phyloP scores from a whole-genome alignment of 2,113 vertebrate species.

The Mormoops blainvillei region DNA sequence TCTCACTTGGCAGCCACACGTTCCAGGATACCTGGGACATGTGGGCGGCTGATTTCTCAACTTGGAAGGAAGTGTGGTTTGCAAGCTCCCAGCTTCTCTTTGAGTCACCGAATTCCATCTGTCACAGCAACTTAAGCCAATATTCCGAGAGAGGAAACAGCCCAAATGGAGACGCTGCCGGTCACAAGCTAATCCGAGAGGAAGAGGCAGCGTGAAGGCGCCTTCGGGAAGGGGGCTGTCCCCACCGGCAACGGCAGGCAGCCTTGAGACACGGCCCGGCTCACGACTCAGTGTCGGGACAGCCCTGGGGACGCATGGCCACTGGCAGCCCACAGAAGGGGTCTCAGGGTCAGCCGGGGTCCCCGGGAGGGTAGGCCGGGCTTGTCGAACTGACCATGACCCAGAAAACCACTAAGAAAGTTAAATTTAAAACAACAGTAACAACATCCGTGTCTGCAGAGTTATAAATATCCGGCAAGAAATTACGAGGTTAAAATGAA shows the following conservation, averaged over 20 bases:
- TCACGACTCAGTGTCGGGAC: not conserved
- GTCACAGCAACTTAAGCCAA: not conserved
- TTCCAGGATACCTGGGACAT: not conserved
- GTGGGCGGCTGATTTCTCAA: constrained; percentile 15
- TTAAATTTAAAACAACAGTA: not conserved
- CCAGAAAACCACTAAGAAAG: not conserved
- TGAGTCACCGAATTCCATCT: constrained; percentile 54
- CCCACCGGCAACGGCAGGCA: fast-evolving
- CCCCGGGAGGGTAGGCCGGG: fast-evolving
- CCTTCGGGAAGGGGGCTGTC: not conserved
- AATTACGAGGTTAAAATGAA: fast-evolving
- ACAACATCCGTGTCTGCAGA: not conserved
- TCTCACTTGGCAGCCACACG: not conserved
- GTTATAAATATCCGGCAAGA: not conserved
- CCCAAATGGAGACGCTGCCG: not conserved
- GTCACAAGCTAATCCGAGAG: not conserved
- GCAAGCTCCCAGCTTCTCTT: not conserved
- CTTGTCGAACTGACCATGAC: not conserved
- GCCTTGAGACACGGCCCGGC: not conserved
- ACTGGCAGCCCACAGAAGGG: not conserved
- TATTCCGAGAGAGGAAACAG: not conserved
- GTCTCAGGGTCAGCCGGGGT: too few relatives aligned
- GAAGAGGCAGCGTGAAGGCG: fast-evolving
- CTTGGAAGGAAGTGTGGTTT: constrained; percentile 35
- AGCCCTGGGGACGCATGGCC: not conserved